Percentiles rank a stretch among this genome's conserved stretches.
phyloP scores from a whole-genome alignment of 2,113 vertebrate genomes.

The Diphyllodes magnificus region DNA sequence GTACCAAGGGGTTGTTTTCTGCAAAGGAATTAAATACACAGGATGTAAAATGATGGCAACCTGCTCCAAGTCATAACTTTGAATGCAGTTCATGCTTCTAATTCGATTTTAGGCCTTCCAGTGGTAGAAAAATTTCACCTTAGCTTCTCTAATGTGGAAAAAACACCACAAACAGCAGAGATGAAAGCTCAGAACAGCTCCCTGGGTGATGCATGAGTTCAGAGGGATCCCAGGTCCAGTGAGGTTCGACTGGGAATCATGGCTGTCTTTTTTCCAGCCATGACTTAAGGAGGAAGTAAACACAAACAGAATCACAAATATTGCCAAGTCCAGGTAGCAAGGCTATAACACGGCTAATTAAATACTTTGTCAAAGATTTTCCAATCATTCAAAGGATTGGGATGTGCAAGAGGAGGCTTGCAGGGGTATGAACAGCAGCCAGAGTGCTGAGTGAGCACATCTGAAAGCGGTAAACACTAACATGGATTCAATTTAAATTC shows the following conservation, averaged over 20 bases:
- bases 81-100: neutral
- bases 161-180: neutral
- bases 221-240: neutral
- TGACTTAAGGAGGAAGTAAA: neutral
- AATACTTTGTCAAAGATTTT: neutral
- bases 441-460: neutral
- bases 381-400: accelerated
- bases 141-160: neutral
- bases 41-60: neutral
- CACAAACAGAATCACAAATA: neutral
- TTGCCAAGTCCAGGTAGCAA: neutral
- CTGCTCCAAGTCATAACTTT: neutral
- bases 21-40: neutral
- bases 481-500: neutral
- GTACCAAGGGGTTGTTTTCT: neutral
- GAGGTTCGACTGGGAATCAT: neutral
- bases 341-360: neutral
- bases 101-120: neutral
- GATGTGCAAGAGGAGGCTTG: neutral
- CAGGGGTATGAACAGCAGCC: neutral
- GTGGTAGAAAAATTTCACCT: neutral
- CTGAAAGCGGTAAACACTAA: accelerated
- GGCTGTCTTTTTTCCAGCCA: neutral
- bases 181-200: neutral
- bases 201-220: neutral